These are phyloP conservation scores for Opisthograptis luteolata DNA, from an alignment of 2,888 invertebrate genomes.

Conservation along the genomic window DNA sequence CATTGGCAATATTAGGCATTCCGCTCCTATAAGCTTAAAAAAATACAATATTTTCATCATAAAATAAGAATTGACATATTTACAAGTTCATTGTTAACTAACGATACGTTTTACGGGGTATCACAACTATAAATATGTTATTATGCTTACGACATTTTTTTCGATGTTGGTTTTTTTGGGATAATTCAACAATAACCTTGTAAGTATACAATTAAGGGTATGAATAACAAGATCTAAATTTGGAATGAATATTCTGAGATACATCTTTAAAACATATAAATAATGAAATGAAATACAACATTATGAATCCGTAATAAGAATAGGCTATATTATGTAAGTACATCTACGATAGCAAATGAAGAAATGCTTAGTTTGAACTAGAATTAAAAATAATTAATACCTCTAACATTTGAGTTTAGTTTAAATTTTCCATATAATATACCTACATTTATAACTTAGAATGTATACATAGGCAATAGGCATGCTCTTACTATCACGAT, in stretches of 20 bases:
- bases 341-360: background rate
- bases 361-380: conserved; percentile 37
- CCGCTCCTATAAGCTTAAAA: background rate
- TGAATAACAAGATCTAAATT: conserved; percentile 15
- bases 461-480: conserved; percentile 10
- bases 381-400: conserved; percentile 11
- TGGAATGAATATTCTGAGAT: conserved; percentile 27
- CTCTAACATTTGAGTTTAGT: background rate
- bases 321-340: background rate
- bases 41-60: too few species aligned
- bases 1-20: conserved; percentile 18
- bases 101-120: too few species aligned
- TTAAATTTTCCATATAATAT: conserved; percentile 4
- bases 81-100: too few species aligned
- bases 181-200: too few species aligned
- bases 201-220: background rate
- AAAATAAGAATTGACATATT: too few species aligned
- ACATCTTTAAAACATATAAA: background rate
- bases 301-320: background rate
- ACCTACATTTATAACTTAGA: conserved; percentile 5
- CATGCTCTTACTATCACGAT: conserved; percentile 39
- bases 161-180: too few species aligned
- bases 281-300: background rate
- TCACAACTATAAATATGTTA: too few species aligned
- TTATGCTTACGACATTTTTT: too few species aligned